Percentiles rank a stretch among this genome's conserved stretches.
These are phyloP conservation scores for Syritta pipiens DNA, from an alignment of 2,888 invertebrate genomes.

Conservation along the genomic window DNA sequence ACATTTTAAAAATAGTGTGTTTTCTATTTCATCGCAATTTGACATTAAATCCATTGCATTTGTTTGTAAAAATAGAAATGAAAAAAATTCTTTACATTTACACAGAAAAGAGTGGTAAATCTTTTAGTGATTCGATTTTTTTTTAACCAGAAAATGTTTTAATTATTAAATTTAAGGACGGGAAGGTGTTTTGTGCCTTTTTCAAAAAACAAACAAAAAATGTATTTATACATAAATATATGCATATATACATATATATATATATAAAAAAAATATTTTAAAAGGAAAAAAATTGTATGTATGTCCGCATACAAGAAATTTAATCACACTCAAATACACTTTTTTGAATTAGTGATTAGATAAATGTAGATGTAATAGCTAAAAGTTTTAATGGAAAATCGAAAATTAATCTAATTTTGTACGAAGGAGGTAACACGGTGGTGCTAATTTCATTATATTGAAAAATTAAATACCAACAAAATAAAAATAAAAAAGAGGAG, in stretches of 20 bases:
- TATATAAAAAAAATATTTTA: not conserved
- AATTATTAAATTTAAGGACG: conserved; percentile 60
- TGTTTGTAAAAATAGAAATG: not conserved
- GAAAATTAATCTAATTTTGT: conserved; percentile 16
- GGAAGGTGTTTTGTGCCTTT: conserved; percentile 73
- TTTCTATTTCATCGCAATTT: not conserved
- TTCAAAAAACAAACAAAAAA: conserved; percentile 60
- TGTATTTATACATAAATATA: conserved; percentile 31
- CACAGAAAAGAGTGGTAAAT: too few relatives aligned
- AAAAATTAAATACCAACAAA: conserved; percentile 5
- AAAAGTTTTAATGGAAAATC: conserved; percentile 47
- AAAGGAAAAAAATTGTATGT: conserved; percentile 5
- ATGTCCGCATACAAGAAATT: too few relatives aligned
- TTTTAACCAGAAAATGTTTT: not conserved
- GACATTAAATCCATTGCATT: not conserved
- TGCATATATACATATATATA: not conserved
- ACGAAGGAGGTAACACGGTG: conserved; percentile 13
- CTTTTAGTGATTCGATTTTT: conserved; percentile 18
- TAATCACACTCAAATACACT: conserved; percentile 53
- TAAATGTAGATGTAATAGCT: conserved; percentile 35
- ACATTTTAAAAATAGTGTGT: too few relatives aligned
- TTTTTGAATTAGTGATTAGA: conserved; percentile 57
- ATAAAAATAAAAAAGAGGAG: not conserved
- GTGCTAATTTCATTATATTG: conserved; percentile 31
- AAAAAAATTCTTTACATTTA: not conserved